phyloP scores from a whole-genome alignment of 2,113 vertebrate genomes.

The Herpetotheres cachinnans region DNA sequence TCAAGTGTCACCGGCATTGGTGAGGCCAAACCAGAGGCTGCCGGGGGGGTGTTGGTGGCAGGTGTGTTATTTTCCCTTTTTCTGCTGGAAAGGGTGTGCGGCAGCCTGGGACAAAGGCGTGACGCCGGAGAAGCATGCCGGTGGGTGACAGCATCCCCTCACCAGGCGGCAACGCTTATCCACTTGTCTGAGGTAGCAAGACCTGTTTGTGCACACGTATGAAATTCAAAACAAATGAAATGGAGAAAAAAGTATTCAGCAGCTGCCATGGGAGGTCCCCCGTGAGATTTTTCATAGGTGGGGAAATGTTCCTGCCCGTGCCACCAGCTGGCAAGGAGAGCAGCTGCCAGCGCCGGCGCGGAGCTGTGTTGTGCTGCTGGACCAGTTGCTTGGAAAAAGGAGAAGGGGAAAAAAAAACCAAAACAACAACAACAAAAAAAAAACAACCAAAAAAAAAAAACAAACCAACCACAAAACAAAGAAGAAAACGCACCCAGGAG shows the following conservation, averaged over 20 bases:
- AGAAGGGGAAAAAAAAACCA: not conserved
- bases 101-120: not conserved
- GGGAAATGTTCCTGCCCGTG: accelerated
- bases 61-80: not conserved
- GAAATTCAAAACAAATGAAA: not conserved
- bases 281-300: accelerated
- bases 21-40: not conserved
- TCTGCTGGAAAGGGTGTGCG: not conserved
- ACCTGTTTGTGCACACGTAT: too few species aligned
- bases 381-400: not conserved
- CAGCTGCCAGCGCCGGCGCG: accelerated
- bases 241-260: too few species aligned
- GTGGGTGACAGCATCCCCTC: not conserved
- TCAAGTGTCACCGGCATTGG: too few species aligned
- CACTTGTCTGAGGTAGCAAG: not conserved
- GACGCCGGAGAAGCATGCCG: accelerated
- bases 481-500: not conserved
- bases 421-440: not conserved
- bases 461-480: not conserved
- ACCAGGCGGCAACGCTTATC: not conserved
- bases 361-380: not conserved
- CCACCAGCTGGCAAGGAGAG: not conserved
- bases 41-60: accelerated
- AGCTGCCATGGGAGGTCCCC: too few species aligned
- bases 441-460: not conserved